Evolutionary conservation across 2,113 vertebrate species (phyloP), one percentile per base, ranked within the genome.

Genomic region (Sturnus vulgaris): DNA sequence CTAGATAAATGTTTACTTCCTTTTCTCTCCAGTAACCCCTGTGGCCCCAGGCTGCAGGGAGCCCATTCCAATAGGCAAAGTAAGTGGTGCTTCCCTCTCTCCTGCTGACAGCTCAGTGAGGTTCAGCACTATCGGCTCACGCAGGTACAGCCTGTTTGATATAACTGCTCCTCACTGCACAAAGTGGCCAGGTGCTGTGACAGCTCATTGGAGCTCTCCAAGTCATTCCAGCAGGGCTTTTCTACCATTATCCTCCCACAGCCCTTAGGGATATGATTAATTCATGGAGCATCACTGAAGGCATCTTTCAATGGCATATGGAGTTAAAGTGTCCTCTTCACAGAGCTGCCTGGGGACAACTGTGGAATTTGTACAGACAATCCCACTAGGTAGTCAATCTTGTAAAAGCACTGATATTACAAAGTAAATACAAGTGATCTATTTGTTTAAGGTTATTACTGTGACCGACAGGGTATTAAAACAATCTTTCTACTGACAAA

Each of bases 391-490:
- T 90, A 97, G 96, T 97, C 97, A 97, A 95, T 97, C 97, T 97
- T 96, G 97, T 97, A 98, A 98, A 98, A 98, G 94, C 86, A 97
- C 92, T 95, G 96, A 95, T 97, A 98, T 97, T 97, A 97, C 97
- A 97, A 97, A 98, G 96, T 97, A 98, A 98, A 98, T 97, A 97
- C 95, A 96, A 98, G 95, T 94, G 94, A 97, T 97, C 96, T 98
- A 97, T 98, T 97, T 98, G 97, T 98, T 98, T 98, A 98, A 98
- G 95, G 96, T 97, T 98, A 98, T 97, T 97, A 97, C 96, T 95
- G 91, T 97, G 97, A 97, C 96, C 86, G 35, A 97, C 94, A 91
- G 90, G 94, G 97, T 97, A 96, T 97, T 98, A 97, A 96, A 97
- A 96, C 95, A 97, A 95, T 96, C 95, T 96, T 97, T 97, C 93